A percentile compares a stretch with the other conserved stretches of the same genome.
phyloP scores from a whole-genome alignment of 2,888 invertebrate genomes.

The Monopis laevigella region DNA sequence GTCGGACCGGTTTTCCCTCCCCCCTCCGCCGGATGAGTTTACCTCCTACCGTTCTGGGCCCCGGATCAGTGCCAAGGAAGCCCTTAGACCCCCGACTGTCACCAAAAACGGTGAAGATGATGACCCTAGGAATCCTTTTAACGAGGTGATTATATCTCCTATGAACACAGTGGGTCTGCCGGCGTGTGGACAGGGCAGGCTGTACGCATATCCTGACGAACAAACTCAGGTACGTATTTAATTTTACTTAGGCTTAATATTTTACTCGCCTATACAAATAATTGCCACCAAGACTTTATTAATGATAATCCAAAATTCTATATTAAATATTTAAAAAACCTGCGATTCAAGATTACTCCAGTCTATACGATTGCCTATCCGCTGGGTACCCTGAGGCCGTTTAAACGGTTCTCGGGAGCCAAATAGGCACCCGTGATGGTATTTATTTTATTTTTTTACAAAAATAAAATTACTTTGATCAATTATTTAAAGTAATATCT shows the following conservation, averaged over 20 bases:
- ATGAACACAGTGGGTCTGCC: constrained; percentile 55
- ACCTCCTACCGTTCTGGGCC: constrained; percentile 47
- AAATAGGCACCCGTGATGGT: too few species aligned
- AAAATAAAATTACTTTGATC: too few species aligned
- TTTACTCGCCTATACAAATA: not conserved
- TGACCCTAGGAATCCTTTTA: constrained; percentile 30
- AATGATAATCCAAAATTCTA: not conserved
- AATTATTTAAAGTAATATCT: too few species aligned
- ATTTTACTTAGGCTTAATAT: constrained; percentile 5
- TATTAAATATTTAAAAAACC: not conserved
- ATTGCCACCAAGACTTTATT: not conserved
- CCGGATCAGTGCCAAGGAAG: constrained; percentile 35
- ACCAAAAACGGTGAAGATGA: constrained; percentile 23
- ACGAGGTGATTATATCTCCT: constrained; percentile 34
- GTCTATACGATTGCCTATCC: too few species aligned
- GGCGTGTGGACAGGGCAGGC: constrained; percentile 38
- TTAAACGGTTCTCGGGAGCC: too few species aligned
- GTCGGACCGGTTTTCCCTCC: constrained; percentile 54
- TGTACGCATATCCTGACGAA: constrained; percentile 51
- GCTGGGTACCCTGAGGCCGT: too few species aligned
- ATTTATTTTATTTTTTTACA: too few species aligned
- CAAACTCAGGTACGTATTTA: constrained; percentile 39
- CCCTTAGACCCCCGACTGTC: constrained; percentile 23
- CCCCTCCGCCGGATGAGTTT: constrained; percentile 58
- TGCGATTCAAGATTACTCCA: too few species aligned